A percentile compares a stretch with the other conserved stretches of the same genome.
Evolutionary conservation across 2,888 invertebrate species (phyloP).

Genomic region (Pammene aurita): DNA sequence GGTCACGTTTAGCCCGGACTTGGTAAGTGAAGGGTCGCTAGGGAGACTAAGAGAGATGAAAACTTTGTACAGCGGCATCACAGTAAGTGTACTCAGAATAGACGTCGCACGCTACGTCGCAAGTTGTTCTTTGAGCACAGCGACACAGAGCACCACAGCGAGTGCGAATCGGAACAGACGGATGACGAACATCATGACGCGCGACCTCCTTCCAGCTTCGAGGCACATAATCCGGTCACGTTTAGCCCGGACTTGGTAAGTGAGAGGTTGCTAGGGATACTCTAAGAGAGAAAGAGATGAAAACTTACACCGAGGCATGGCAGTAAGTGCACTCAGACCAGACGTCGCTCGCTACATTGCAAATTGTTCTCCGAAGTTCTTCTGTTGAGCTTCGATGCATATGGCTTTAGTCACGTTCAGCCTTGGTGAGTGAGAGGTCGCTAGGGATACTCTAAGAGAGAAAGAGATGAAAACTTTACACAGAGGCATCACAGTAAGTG

Average conservation of each 20-base stretch:
- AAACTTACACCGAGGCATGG: slow-evolving; percentile 51
- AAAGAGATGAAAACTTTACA: neutral
- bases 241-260: slow-evolving; percentile 75
- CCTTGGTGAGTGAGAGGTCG: slow-evolving; percentile 60
- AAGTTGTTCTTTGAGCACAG: neutral
- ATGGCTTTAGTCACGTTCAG: slow-evolving; percentile 69
- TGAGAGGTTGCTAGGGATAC: neutral
- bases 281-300: neutral
- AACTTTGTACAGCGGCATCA: neutral
- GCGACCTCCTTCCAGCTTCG: slow-evolving; percentile 64
- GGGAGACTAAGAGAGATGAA: neutral
- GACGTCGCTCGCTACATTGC: slow-evolving; percentile 51
- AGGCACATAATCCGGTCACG: slow-evolving; percentile 66
- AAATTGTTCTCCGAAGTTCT: slow-evolving; percentile 47
- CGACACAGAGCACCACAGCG: slow-evolving; percentile 1
- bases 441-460: no score
- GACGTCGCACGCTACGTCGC: neutral
- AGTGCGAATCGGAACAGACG: slow-evolving; percentile 70
- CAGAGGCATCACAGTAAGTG: no score
- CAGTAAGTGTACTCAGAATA: neutral
- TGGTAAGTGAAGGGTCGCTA: slow-evolving; percentile 56
- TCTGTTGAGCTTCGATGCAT: slow-evolving; percentile 64
- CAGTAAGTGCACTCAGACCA: slow-evolving; percentile 62
- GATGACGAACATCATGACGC: slow-evolving; percentile 70
- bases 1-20: slow-evolving; percentile 70